These are phyloP conservation scores for Aix galericulata DNA, from an alignment of 2,113 vertebrate genomes.

Conservation along the genomic window DNA sequence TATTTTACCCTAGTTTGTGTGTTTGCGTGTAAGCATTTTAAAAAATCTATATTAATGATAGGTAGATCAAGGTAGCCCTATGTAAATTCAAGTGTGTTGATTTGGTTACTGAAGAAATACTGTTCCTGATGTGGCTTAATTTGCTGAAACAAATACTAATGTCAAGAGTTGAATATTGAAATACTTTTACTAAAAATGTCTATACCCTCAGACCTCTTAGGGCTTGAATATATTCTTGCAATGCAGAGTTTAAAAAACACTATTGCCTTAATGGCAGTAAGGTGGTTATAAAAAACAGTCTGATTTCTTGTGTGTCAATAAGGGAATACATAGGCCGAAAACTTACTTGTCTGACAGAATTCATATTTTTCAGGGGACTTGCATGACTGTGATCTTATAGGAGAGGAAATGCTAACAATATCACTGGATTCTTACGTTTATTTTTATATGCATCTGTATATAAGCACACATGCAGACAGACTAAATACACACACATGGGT, in stretches of 20 bases:
- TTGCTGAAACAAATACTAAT: neutral
- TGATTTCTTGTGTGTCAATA: neutral
- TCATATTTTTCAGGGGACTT: neutral
- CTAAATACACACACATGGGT: neutral
- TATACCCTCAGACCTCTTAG: neutral
- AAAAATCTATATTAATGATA: neutral
- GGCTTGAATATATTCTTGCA: neutral
- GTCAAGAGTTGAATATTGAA: fast-evolving
- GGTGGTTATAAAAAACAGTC: neutral
- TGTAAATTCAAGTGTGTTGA: neutral
- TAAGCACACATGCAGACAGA: neutral
- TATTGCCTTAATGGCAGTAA: neutral
- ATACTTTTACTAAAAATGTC: neutral
- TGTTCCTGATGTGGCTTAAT: neutral
- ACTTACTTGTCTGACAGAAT: neutral
- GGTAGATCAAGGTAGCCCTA: neutral
- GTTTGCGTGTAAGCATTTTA: neutral
- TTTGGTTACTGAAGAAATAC: neutral
- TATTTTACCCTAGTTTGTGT: neutral
- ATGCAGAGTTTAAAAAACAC: neutral
- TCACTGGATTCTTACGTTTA: neutral
- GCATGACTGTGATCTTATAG: neutral
- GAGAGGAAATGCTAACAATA: neutral
- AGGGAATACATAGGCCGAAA: neutral
- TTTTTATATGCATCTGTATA: neutral